Conservation (phyloP, 37 sponge, comb jelly and placozoan genomes). For the Eunapius fragilis region DNA sequence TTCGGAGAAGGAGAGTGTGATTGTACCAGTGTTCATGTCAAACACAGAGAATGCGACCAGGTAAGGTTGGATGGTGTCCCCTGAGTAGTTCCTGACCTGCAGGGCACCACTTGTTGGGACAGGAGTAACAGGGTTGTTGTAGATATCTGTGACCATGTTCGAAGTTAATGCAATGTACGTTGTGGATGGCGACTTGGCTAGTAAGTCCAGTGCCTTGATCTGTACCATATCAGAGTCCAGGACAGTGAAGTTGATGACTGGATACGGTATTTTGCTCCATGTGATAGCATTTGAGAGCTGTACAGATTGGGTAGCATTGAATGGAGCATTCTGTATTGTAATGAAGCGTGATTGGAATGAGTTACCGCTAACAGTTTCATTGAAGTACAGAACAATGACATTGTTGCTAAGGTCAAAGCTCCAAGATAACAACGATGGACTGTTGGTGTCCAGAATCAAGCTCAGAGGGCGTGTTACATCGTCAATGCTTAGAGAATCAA, state of each 20-base stretch:
- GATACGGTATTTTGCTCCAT: slow-evolving; percentile 18
- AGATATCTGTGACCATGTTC: slow-evolving; percentile 61
- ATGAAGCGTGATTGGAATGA: slow-evolving; percentile 56
- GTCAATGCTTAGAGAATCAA: slow-evolving; percentile 16
- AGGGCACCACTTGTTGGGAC: slow-evolving; percentile 42
- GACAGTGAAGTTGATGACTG: slow-evolving; percentile 44
- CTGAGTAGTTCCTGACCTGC: slow-evolving; percentile 49
- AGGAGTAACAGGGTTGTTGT: slow-evolving; percentile 51
- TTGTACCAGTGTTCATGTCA: slow-evolving; percentile 72
- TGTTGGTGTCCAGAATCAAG: slow-evolving; percentile 55
- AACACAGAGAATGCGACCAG: slow-evolving; percentile 54
- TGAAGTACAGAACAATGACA: slow-evolving; percentile 74
- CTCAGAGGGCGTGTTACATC: slow-evolving; percentile 10
- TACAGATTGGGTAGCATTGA: slow-evolving; percentile 52
- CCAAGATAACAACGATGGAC: slow-evolving; percentile 69
- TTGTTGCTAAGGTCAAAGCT: slow-evolving; percentile 74
- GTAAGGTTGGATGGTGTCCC: slow-evolving; percentile 59
- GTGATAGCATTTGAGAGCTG: slow-evolving; percentile 38
- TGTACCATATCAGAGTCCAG: slow-evolving; percentile 55
- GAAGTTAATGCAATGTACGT: slow-evolving; percentile 74
- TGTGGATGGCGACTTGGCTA: slow-evolving; percentile 69
- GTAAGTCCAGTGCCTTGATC: slow-evolving; percentile 67
- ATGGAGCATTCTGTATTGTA: slow-evolving; percentile 58
- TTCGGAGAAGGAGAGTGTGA: slow-evolving; percentile 82
- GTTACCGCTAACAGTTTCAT: slow-evolving; percentile 75